A percentile compares a stretch with the other conserved stretches of the same genome.
Evolutionary conservation across 2,797 vertebrate genomes (phyloP).

Genomic region (Poecilia wingei): DNA sequence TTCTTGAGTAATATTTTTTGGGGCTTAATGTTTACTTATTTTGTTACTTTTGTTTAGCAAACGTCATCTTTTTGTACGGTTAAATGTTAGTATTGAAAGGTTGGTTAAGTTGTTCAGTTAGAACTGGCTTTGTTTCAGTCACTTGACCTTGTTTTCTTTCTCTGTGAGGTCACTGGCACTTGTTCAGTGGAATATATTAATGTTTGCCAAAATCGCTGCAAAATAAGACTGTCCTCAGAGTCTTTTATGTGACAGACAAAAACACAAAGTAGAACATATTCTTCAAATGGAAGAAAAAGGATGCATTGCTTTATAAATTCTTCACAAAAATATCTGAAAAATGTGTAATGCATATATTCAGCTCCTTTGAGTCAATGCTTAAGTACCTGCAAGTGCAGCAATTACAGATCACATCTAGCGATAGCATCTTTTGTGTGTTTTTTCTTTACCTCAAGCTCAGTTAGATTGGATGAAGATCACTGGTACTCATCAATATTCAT

Average conservation of each 20-base stretch:
- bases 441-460: background rate
- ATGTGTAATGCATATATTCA: background rate
- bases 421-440: background rate
- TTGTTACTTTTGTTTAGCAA: background rate
- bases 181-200: background rate
- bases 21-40: background rate
- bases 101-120: background rate
- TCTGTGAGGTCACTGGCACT: conserved; percentile 2
- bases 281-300: background rate
- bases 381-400: background rate
- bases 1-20: background rate
- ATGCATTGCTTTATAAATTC: background rate
- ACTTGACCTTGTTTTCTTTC: background rate
- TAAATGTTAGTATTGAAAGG: conserved; percentile 19
- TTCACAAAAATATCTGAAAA: background rate
- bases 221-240: background rate
- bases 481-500: background rate
- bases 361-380: background rate
- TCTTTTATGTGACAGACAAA: background rate
- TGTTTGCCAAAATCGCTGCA: background rate
- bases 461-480: background rate
- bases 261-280: background rate
- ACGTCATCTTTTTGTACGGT: conserved; percentile 9
- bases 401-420: background rate
- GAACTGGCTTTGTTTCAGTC: conserved; percentile 7